Base-by-base conservation (phyloP, 2,888 invertebrate species). In the Papilio demoleus region DNA sequence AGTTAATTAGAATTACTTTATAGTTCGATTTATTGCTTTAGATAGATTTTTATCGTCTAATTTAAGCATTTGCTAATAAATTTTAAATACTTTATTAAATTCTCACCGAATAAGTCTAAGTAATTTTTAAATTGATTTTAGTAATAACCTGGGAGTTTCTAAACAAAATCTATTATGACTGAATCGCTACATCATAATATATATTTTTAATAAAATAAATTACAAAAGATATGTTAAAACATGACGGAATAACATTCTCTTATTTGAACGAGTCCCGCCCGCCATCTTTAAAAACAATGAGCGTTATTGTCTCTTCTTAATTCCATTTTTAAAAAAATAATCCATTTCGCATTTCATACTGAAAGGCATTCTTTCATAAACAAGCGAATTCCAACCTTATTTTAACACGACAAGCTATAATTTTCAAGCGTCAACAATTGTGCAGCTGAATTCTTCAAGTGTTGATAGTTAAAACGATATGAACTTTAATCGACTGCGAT, bases 281-380 rank as follows among this genome's bases (percentile, higher is more conserved):
- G 90, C 91, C 91, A 92, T 92, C 88, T 91, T 92, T 88, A 88
- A 88, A 88, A 89, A 91, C 92, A 92, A 92, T 91, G 88, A 88
- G 83, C 90, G 88, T 91, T 92, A 91, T 92, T 92, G 91, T 92
- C 91, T 90, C 88, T 89, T 88, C 90, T 90, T 91, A 90, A 92
- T 92, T 90, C 91, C 91, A 90, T 92, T 92, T 92, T 92, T 90
- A 88, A 91, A 91, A 92, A 92, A 92, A 91, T 90, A 91, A 91
- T 92, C 89, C 90, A 89, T 90, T 90, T 90, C 88, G 88, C 87
- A 88, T 91, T 90, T 90, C 87, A 90, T 90, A 86, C 84, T 84
- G 84, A 87, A 83, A 82, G 86, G 86, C 88, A 87, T 87, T 90
- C 88, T 87, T 84, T 76, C 76, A 72, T 62, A 40, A 56, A 38